These are phyloP conservation scores for Hypomecis atomaria DNA, from an alignment of 2,888 invertebrate genomes.

Conservation along the genomic window DNA sequence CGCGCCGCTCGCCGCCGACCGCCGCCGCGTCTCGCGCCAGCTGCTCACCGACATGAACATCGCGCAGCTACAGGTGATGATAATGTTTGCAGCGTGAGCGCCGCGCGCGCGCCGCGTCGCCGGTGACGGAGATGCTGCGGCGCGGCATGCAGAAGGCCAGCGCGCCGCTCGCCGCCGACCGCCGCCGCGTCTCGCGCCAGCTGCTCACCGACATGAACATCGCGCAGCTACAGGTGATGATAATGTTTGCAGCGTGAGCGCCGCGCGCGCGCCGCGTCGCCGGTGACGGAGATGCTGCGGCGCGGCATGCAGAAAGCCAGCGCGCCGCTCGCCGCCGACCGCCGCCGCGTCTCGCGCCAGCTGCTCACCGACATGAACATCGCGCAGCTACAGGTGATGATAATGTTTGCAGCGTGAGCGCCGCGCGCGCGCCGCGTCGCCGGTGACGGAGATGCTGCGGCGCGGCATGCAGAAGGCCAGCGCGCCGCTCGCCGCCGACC, in stretches of 20 bases:
- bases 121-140: conserved; percentile 94
- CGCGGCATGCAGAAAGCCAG: conserved; percentile 92
- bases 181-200: conserved; percentile 92
- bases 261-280: conserved; percentile 89
- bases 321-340: conserved; percentile 92
- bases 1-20: conserved; percentile 92
- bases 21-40: conserved; percentile 92
- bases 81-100: conserved; percentile 71
- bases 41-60: conserved; percentile 97
- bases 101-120: conserved; percentile 89
- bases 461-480: conserved; percentile 92
- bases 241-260: conserved; percentile 71
- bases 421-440: conserved; percentile 89
- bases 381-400: conserved; percentile 86
- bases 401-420: conserved; percentile 71
- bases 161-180: conserved; percentile 92
- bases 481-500: conserved; percentile 92
- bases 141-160: conserved; percentile 92
- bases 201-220: conserved; percentile 97
- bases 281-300: conserved; percentile 94
- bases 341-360: conserved; percentile 92
- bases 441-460: conserved; percentile 94
- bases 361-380: conserved; percentile 97
- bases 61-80: conserved; percentile 86
- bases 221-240: conserved; percentile 86